Evolutionary conservation across 2,113 vertebrate genomes (phyloP), one percentile per base, ranked within the genome.

Genomic region (Anolis carolinensis): DNA sequence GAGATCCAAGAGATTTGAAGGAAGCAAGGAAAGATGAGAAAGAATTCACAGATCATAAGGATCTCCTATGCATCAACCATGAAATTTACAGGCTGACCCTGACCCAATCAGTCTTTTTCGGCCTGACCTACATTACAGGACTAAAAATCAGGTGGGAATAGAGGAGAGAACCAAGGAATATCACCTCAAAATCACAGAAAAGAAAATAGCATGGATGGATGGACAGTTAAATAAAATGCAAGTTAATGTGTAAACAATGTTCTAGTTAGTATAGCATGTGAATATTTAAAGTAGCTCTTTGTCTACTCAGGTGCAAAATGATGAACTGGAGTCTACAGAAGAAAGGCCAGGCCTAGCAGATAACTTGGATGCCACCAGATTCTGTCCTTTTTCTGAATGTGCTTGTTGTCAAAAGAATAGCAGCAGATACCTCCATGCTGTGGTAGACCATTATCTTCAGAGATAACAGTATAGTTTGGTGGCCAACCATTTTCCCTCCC

Each of bases 221-320:
- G 55, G 55, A 14, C 14, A 18, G 55, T 1, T 59, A 59, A 14
- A 59, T 59, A 59, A 59, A 44, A 77, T 73, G 73, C 36, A 36
- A 73, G 52, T 27, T 83, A 20, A 32, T 59, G 7, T 79, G 72
- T 32, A 59, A 63, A 75, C 11, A 7, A 14, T 44, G 11, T 32
- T 44, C 55, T 67, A 10, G 39, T 78, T 55, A 30, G 55, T 55
- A 82, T n/a, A 82, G 65, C 21, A 77, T 13, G 8, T 30, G 18
- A 55, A 82, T 82, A 84, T 73, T 74, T 32, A 25, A 84, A 74
- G 36, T 23, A 75, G 63, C 75, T 18, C 55, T 83, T 32, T 48
- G 20, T 63, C 20, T 18, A 55, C 72, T 71, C 52, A 72, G 21
- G 36, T 59, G 50, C 6, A 30, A 72, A 11, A 36, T 5, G 20